Evolutionary conservation across 1,140 invertebrate species (phyloP), one percentile per base, ranked within the genome.

Genomic region (Drosophila ogumai): DNA sequence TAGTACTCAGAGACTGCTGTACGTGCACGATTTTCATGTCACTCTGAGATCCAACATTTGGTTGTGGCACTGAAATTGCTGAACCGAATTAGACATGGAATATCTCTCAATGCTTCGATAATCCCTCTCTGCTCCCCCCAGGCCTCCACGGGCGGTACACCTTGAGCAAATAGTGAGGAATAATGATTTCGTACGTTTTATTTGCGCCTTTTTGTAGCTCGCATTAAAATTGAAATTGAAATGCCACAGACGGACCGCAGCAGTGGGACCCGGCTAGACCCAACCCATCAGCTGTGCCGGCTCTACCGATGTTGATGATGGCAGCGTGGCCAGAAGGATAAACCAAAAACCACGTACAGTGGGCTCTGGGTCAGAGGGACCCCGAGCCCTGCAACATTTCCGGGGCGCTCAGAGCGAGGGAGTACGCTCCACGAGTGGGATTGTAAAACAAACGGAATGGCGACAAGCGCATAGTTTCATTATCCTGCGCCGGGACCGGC

Each of bases 221-320:
- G 84, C 73, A 87, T 88, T 87, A 90, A 87, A 78, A 88, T 87
- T 87, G 84, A 87, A 87, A 87, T 87, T 80, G 85, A 80, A 87
- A 87, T 87, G 80, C 84, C 85, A 66, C 84, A 84, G 80, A 84
- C 67, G 80, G 67, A 80, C 80, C 85, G 59, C 84, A 82, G 68
- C 59, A 50, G 67, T 41, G 69, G 44, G 43, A 57, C 40, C 28
- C 9, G 41, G 40, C 32, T 43, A 36, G 22, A 46, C 28, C 41
- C 58, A 44, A 22, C 52, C 41, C 67, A 43, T 15, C 22, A 56
- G 38, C 44, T 60, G 64, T 67, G 75, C 73, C 58, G 55, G 56
- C 44, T 63, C 58, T 47, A 6, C n/a, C 28, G 5, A 50, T 61
- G 64, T 38, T 67, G 61, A 41, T 58, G 82, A 64, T 86, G 82